Evolutionary conservation across 2,888 invertebrate genomes (phyloP), one percentile per base, ranked within the genome.

Genomic region (Elegia similella): DNA sequence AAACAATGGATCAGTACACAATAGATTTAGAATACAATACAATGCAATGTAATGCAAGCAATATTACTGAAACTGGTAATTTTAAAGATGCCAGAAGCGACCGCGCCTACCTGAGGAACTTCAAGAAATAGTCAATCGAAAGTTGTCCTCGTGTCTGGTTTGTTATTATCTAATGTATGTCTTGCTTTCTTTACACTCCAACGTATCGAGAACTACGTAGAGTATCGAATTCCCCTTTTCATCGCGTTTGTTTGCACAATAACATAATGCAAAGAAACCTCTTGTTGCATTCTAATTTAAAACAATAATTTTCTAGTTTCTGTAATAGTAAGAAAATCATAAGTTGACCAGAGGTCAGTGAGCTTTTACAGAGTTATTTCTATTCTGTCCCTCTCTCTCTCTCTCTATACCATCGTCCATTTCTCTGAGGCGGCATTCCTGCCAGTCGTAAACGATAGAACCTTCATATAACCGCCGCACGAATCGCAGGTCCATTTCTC

Each of bases 61-160:
- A 43, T 43, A 43, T 23, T 13, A 60, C 62, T 61, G 46, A 62
- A 59, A 59, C 47, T 63, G 62, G 52, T 38, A 58, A 67, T 23
- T 48, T 38, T 8, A 42, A 38, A 47, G 38, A 38, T 55, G 47
- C 32, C 16, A 55, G 38, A 63, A 61, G 65, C 66, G 65, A 62
- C 66, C 61, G 66, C 69, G 63, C 60, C 68, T 78, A 76, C 76
- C 75, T 75, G 78, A 66, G 69, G 68, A 69, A 73, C 72, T 75
- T 65, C 67, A 68, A 72, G 67, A 74, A 59, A 68, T 64, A 64
- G 69, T 68, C 64, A 74, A 71, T 73, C 67, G 75, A 74, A 78
- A 79, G 78, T 74, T 69, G 79, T 77, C 72, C 70, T 73, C 48
- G 13, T 68, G 69, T 75, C 73, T 74, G 70, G 65, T 69, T 68